Base-by-base conservation (phyloP, 2,113 vertebrate genomes). In the Notiomystis cincta region DNA sequence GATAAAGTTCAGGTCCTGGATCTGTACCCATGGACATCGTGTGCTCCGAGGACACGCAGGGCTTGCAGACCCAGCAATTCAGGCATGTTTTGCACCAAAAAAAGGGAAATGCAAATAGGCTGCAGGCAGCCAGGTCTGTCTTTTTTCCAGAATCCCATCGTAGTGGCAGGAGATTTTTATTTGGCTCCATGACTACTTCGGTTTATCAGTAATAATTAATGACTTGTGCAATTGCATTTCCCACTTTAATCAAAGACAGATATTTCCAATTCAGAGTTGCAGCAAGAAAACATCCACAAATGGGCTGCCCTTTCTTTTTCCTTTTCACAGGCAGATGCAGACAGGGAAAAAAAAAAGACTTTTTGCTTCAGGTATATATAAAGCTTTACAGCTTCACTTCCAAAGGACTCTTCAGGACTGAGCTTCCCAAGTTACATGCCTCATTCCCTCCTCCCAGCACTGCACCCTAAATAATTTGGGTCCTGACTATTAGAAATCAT, bases 131-230 rank as follows among this genome's bases (percentile, higher is more conserved):
- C 11, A 44, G 40, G 18, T 82, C 82, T 93, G 20, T 67, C 14
- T 48, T 24, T 61, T 90, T 67, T 86, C 44, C 61, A 67, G 76
- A 81, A 83, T 48, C 30, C 6, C 2, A 9, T 21, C 0, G 0
- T 37, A 57, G 45, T 64, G 51, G 72, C 85, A 94, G n/a, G 85
- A 92, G 69, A 53, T 83, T 90, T 86, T 86, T 82, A 57, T 78
- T 94, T 89, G 85, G 56, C 54, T 93, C 51, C 22, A 7, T 66
- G 62, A 5, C 56, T 87, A 21, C 65, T 86, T 95, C 7, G 18
- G 60, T 78, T 92, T 94, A 93, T 93, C 80, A 64, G 82, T 92
- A 94, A 92, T 93, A 93, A 95, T 97, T 95, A 93, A 93, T 87
- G 65, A 73, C 61, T 75, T 76, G 61, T 93, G 76, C 57, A 81